These are phyloP conservation scores for Notiomystis cincta DNA, from an alignment of 2,113 vertebrate species.

Conservation along the genomic window DNA sequence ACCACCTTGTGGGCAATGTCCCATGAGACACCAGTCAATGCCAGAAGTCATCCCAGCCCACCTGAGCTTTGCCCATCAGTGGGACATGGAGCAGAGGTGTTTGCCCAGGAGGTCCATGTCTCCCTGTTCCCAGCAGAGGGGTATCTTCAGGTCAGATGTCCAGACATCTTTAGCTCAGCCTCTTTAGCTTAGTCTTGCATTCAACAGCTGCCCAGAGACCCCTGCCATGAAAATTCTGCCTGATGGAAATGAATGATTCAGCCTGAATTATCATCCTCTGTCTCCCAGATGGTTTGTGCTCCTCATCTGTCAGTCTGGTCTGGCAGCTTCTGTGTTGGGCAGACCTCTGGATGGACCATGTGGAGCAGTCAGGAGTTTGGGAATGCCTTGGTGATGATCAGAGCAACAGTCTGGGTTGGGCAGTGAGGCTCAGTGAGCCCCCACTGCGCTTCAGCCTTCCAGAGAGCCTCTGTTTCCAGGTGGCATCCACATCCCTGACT, in stretches of 20 bases:
- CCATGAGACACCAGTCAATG: rapidly evolving
- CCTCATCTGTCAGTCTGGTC: background rate
- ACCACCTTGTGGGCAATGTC: background rate
- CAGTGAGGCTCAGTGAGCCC: rapidly evolving
- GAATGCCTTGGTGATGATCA: background rate
- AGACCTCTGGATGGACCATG: background rate
- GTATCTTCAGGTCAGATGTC: background rate
- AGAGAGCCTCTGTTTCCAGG: background rate
- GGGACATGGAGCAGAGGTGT: background rate
- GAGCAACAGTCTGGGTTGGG: background rate
- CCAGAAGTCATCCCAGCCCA: background rate
- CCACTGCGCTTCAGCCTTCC: rapidly evolving
- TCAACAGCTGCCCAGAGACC: background rate
- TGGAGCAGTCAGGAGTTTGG: background rate
- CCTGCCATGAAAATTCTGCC: background rate
- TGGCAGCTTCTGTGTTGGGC: background rate
- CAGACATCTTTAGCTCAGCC: background rate
- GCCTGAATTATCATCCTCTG: background rate
- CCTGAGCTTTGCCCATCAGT: background rate
- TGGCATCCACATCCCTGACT: background rate
- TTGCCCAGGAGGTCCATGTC: background rate
- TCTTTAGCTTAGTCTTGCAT: background rate
- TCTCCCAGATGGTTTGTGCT: background rate
- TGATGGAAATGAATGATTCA: background rate
- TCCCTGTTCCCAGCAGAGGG: background rate